Conservation (phyloP, 2,888 invertebrate genomes). For the Chorisops tibialis region DNA sequence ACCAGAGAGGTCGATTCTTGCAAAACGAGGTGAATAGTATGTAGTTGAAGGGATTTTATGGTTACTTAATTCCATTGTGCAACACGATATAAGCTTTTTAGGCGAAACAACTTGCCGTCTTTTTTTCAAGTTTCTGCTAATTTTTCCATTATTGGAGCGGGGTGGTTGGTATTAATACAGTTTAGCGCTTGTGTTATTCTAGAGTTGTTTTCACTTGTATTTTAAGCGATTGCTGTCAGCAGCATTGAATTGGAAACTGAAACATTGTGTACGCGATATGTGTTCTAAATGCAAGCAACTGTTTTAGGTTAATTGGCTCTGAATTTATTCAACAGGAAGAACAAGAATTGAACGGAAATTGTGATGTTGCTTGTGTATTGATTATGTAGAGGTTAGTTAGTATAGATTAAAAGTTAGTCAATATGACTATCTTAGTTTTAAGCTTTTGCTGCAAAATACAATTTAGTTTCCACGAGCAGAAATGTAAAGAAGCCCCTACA, state of each 20-base stretch:
- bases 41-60: constrained; percentile 32
- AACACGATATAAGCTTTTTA: constrained; percentile 24
- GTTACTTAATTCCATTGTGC: constrained; percentile 30
- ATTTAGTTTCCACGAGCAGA: too few relatives aligned
- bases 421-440: too few relatives aligned
- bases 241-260: neutral
- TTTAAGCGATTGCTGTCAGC: constrained; percentile 15
- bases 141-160: neutral
- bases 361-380: too few relatives aligned
- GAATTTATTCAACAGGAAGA: too few relatives aligned
- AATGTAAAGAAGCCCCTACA: too few relatives aligned
- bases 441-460: too few relatives aligned
- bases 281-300: constrained; percentile 14
- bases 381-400: too few relatives aligned
- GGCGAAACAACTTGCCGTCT: neutral
- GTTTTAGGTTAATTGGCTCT: constrained; percentile 27
- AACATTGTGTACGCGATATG: constrained; percentile 1
- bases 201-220: neutral
- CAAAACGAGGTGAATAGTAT: constrained; percentile 34
- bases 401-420: too few relatives aligned
- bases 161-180: neutral
- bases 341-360: too few relatives aligned
- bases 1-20: constrained; percentile 32
- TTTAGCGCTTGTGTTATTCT: neutral
- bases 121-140: neutral